Evolutionary conservation across 2,888 invertebrate genomes (phyloP).

Genomic region (Ceraclea dissimilis): DNA sequence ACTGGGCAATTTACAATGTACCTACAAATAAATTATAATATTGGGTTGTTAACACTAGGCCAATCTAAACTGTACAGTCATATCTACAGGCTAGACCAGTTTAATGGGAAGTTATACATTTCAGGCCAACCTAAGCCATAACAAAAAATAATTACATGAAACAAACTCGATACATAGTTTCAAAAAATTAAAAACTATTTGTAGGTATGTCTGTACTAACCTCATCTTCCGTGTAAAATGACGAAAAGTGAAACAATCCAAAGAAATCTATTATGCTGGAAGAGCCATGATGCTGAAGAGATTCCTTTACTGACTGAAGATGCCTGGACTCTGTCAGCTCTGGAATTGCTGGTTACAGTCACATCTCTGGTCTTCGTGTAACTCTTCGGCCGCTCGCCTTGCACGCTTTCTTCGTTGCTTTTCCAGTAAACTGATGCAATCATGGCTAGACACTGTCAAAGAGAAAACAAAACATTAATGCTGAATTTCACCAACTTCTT

Average conservation of each 20-base stretch:
- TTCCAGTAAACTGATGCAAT: slow-evolving; percentile 82
- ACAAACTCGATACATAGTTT: too few species aligned
- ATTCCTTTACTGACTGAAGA: slow-evolving; percentile 35
- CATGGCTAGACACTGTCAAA: slow-evolving; percentile 67
- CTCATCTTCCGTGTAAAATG: slow-evolving; percentile 21
- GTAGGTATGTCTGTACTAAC: too few species aligned
- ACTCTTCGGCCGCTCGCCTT: slow-evolving; percentile 65
- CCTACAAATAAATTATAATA: too few species aligned
- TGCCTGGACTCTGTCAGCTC: slow-evolving; percentile 71
- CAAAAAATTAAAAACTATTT: too few species aligned
- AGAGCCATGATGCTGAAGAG: slow-evolving; percentile 28
- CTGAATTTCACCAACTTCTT: too few species aligned
- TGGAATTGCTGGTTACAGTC: slow-evolving; percentile 53
- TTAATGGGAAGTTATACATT: too few species aligned
- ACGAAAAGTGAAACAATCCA: slow-evolving; percentile 22
- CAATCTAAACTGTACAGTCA: too few species aligned
- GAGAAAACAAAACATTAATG: neutral
- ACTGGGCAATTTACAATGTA: too few species aligned
- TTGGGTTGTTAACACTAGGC: too few species aligned
- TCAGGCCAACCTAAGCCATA: too few species aligned
- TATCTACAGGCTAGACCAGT: too few species aligned
- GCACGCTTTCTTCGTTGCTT: slow-evolving; percentile 82
- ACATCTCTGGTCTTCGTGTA: slow-evolving; percentile 75
- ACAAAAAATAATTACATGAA: too few species aligned
- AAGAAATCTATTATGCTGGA: slow-evolving; percentile 26